phyloP scores from a whole-genome alignment of 2,113 vertebrate species.

The Cephalopholis sonnerati region DNA sequence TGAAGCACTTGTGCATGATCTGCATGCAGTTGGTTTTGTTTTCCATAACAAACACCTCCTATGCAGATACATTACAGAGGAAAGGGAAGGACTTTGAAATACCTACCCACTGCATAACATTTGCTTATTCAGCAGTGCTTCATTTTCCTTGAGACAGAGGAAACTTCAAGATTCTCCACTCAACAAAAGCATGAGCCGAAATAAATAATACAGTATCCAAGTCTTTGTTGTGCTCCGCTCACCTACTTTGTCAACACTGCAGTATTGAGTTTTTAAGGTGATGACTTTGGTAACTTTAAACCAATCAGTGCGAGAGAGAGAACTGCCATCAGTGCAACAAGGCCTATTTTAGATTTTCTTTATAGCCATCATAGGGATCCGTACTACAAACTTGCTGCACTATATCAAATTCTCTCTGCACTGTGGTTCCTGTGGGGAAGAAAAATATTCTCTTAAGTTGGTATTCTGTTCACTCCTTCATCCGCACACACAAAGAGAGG shows the following conservation, averaged over 20 bases:
- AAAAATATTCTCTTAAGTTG: slow-evolving; percentile 20
- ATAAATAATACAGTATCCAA: slow-evolving; percentile 81
- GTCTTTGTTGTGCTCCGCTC: slow-evolving; percentile 78
- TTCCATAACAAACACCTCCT: slow-evolving; percentile 79
- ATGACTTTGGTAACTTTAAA: slow-evolving; percentile 82
- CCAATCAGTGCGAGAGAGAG: slow-evolving; percentile 56
- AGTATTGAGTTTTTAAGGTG: slow-evolving; percentile 76
- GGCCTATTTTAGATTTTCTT: slow-evolving; percentile 58
- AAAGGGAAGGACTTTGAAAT: slow-evolving; percentile 79
- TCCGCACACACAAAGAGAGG: slow-evolving; percentile 11
- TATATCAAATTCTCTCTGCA: slow-evolving; percentile 50
- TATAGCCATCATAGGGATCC: slow-evolving; percentile 40
- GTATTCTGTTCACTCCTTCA: slow-evolving; percentile 25
- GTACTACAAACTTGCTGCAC: slow-evolving; percentile 42
- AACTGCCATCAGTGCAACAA: slow-evolving; percentile 44
- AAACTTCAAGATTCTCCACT: slow-evolving; percentile 75
- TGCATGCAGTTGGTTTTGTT: slow-evolving; percentile 78
- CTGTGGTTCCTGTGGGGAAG: slow-evolving; percentile 31
- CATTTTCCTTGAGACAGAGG: slow-evolving; percentile 74
- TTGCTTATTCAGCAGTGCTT: slow-evolving; percentile 83
- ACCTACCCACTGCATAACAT: slow-evolving; percentile 75
- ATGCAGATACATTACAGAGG: slow-evolving; percentile 76
- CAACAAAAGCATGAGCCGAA: slow-evolving; percentile 78
- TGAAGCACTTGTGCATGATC: slow-evolving; percentile 72
- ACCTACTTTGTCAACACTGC: slow-evolving; percentile 80